Percentiles rank a stretch among this genome's conserved stretches.
Conservation (phyloP, 2,888 invertebrate genomes). For the Anorthoa munda region DNA sequence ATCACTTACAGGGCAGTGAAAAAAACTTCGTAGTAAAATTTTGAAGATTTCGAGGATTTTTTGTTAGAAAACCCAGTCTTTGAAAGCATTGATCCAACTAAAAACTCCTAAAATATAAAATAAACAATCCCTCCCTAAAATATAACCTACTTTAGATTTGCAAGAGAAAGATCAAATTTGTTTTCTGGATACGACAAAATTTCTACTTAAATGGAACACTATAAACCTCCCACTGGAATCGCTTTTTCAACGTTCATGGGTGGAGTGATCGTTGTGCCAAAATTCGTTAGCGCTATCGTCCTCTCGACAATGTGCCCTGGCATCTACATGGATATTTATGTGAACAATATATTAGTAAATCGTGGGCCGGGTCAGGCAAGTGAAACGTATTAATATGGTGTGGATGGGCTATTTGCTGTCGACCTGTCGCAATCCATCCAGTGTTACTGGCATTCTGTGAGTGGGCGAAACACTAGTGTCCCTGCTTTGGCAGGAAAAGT, state of each 20-base stretch:
- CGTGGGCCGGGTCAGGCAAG: constrained; percentile 21
- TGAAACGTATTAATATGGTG: constrained; percentile 49
- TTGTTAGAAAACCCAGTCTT: too few species aligned
- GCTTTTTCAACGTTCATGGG: neutral
- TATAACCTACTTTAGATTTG: neutral
- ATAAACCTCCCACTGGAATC: neutral
- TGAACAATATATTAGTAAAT: constrained; percentile 35
- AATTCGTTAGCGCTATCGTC: neutral
- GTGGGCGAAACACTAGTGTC: neutral
- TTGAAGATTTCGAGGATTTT: too few species aligned
- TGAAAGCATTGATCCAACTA: too few species aligned
- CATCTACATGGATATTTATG: constrained; percentile 35
- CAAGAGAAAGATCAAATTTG: neutral
- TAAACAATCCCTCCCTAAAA: too few species aligned
- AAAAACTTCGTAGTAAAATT: too few species aligned
- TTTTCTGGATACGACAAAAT: neutral
- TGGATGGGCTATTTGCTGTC: constrained; percentile 33
- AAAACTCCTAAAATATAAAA: too few species aligned
- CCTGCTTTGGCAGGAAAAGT: neutral
- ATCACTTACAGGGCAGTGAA: too few species aligned
- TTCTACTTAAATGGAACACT: neutral
- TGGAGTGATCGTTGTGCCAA: neutral
- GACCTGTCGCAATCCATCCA: constrained; percentile 35
- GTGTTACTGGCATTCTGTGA: constrained; percentile 22
- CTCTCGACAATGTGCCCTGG: constrained; percentile 1